These are phyloP conservation scores for Electrophaes corylata DNA, from an alignment of 2,888 invertebrate genomes.

Conservation along the genomic window DNA sequence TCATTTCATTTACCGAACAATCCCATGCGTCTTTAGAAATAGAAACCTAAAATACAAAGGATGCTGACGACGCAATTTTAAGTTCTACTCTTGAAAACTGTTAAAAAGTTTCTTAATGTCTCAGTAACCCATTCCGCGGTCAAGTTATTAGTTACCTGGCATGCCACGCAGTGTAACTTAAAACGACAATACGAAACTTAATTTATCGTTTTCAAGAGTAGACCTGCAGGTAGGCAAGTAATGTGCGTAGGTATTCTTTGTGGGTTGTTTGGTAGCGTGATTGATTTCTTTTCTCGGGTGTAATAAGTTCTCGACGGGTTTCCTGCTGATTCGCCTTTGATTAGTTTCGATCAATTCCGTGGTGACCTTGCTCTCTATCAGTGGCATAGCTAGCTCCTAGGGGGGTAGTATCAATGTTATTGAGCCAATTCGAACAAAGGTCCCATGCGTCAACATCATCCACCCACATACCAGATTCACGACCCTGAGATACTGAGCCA, in stretches of 20 bases:
- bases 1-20: too few species aligned
- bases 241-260: conserved; percentile 8
- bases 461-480: not conserved
- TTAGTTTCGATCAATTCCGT: conserved; percentile 60
- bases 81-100: too few species aligned
- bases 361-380: conserved; percentile 35
- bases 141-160: too few species aligned
- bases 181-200: too few species aligned
- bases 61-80: too few species aligned
- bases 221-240: not conserved
- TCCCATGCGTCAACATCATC: not conserved
- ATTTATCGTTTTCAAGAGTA: too few species aligned
- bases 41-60: too few species aligned
- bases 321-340: conserved; percentile 59
- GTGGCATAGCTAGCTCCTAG: not conserved
- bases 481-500: not conserved
- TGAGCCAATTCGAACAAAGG: not conserved
- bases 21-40: conserved; percentile 9
- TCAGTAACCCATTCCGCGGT: too few species aligned
- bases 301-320: conserved; percentile 53
- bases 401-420: not conserved
- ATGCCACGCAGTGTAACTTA: too few species aligned
- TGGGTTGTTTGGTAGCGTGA: conserved; percentile 42
- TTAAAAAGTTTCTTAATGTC: too few species aligned
- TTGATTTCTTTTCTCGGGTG: conserved; percentile 52